Base-by-base conservation (phyloP, 2,113 vertebrate genomes). In the Actinemys pallida region DNA sequence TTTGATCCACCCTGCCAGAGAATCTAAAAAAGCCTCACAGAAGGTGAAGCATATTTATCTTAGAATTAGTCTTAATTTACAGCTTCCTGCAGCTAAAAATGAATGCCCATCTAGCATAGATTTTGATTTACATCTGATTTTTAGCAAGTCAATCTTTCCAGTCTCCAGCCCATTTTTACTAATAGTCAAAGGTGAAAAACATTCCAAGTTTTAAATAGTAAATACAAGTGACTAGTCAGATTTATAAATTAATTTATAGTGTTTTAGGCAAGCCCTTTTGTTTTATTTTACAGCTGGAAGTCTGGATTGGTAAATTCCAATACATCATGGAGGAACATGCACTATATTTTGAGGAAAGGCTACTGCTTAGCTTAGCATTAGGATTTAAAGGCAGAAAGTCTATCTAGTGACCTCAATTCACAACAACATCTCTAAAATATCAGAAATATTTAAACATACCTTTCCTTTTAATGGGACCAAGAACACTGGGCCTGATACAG, bases 381-480 rank as follows among this genome's bases (percentile, higher is more conserved):
- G 54, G 88, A 56, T 49, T 89, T 93, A 69, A 53, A 3, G 19
- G 52, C 1, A 72, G 29, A 76, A 95, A 94, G 52, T 3, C 2
- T n/a, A 94, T 82, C 81, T 90, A 95, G 86, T 56, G 86, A 65
- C 52, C 83, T 83, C 94, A 69, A 75, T 75, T 24, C 62, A 65
- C 62, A 78, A 12, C 84, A 17, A 8, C 9, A 35, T 13, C 45
- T 53, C 84, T 47, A 88, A 86, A 81, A 54, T 54, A 54, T 54
- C 20, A 22, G 20, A 54, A 54, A 20, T 54, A 22, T 8, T 29
- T 57, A 81, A 50, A 89, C 93, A n/a, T 96, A 99, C 99, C 99
- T 99, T 99, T 99, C 89, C 99, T 99, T 98, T 99, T 99, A 53
- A 99, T 98, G 42, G 99, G 99, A 78, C 99, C 99, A 62, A 99